Base-by-base conservation (phyloP, 2,888 invertebrate species). In the Pterostichus niger region DNA sequence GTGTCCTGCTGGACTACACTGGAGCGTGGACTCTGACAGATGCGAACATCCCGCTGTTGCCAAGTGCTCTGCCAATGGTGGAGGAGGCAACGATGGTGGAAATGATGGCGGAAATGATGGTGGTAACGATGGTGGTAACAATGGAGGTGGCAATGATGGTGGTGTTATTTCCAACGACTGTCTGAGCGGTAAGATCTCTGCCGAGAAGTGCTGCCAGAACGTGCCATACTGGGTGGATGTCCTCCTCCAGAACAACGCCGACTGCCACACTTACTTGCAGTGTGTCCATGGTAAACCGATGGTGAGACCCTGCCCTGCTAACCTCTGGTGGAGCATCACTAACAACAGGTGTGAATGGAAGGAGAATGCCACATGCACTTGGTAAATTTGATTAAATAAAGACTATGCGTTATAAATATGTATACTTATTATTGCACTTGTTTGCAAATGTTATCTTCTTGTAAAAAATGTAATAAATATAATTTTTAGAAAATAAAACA, bases 1-100 rank as follows among this genome's bases (percentile, higher is more conserved):
- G 13, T 82, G 82, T 35, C 82, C 82, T 13, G 75, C 24, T 17
- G 75, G 59, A 31, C 46, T 82, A n/a, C 17, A 82, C 4, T 82
- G 82, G 76, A 83, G 83, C 44, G 68, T 61, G 13, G 46, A 75
- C 10, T 33, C 56, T 24, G 75, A 83, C n/a, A 31, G 81, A 59
- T 85, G 84, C 17, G 83, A 85, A 75, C 79, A 71, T 33, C 79
- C 84, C 10, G 71, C 71, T 31, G 40, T 40, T 52, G 64, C 83
- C 24, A 40, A 81, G 13, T 84, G 84, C 64, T 24, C 68, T 3
- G 33, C 11, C 5, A 35, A 64, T 17, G 17, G 17, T 6, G 61
- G 24, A 10, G 81, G 13, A 52, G 6, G 6, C 6, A 40, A 40
- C 40, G 9, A 35, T 11, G 56, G 40, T 40, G 40, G 40, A 52